These are phyloP conservation scores for Papilio polyxenes DNA, from an alignment of 1,140 invertebrate genomes.

Conservation along the genomic window DNA sequence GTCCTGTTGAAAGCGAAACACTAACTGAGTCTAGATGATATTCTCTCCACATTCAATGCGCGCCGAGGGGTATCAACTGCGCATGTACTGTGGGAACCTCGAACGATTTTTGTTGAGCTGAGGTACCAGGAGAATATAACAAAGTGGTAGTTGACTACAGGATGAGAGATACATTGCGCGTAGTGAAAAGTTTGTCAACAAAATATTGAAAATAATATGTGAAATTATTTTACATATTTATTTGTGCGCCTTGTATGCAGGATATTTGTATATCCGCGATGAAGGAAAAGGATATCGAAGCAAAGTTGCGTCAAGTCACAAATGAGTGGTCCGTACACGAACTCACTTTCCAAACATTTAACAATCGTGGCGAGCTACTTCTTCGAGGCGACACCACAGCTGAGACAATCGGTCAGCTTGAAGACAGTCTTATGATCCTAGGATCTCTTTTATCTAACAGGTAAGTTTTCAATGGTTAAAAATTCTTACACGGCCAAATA, in stretches of 20 bases:
- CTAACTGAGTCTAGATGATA: background rate
- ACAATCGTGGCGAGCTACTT: constrained; percentile 95
- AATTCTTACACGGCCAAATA: background rate
- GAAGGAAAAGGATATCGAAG: constrained; percentile 99
- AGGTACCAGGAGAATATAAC: constrained; percentile 38
- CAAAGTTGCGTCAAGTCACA: constrained; percentile 95
- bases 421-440: constrained; percentile 97
- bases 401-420: constrained; percentile 95
- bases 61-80: background rate
- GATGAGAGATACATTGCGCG: background rate
- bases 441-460: constrained; percentile 95
- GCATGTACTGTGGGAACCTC: constrained; percentile 5
- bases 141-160: background rate
- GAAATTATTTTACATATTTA: background rate
- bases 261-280: constrained; percentile 99
- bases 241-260: constrained; percentile 71
- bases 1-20: background rate
- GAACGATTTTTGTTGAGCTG: background rate
- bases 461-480: constrained; percentile 63
- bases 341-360: constrained; percentile 96
- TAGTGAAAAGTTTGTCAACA: constrained; percentile 7
- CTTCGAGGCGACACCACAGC: constrained; percentile 96
- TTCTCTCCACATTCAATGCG: background rate
- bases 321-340: constrained; percentile 97
- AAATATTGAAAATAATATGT: constrained; percentile 12